Conservation (phyloP, 2,113 vertebrate genomes). For the Pachycephala philippinensis region DNA sequence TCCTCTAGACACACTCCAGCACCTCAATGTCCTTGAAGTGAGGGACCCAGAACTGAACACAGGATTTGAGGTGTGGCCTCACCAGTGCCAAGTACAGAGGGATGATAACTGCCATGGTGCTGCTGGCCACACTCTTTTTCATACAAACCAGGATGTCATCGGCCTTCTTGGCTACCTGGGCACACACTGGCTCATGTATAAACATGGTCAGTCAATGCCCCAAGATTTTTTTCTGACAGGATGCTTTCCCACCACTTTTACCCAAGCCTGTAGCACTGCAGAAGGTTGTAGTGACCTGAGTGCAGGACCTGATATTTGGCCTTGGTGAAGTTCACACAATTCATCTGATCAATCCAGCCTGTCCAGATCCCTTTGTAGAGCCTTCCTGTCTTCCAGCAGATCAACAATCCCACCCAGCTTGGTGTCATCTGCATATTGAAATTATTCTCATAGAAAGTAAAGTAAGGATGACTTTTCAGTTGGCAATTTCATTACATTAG, state of each 20-base stretch:
- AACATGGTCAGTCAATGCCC: too few relatives aligned
- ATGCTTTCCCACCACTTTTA: neutral
- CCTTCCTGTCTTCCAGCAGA: neutral
- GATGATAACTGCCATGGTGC: too few relatives aligned
- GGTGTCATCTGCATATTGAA: neutral
- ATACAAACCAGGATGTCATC: neutral
- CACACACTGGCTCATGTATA: neutral
- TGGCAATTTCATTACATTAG: neutral
- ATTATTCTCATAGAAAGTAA: neutral
- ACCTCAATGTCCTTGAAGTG: neutral
- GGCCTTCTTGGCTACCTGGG: neutral
- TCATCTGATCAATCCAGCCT: neutral
- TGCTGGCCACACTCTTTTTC: neutral
- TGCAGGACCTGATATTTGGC: neutral
- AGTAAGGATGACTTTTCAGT: neutral
- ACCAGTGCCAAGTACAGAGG: accelerated
- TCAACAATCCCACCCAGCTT: neutral
- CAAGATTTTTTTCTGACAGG: neutral
- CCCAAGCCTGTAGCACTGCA: neutral
- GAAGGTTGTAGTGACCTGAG: neutral
- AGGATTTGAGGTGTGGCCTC: neutral
- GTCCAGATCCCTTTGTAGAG: neutral
- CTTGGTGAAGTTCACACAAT: neutral
- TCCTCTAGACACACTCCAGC: accelerated
- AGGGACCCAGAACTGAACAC: neutral